These are phyloP conservation scores for Fulica atra DNA, from an alignment of 2,113 vertebrate species.

Conservation along the genomic window DNA sequence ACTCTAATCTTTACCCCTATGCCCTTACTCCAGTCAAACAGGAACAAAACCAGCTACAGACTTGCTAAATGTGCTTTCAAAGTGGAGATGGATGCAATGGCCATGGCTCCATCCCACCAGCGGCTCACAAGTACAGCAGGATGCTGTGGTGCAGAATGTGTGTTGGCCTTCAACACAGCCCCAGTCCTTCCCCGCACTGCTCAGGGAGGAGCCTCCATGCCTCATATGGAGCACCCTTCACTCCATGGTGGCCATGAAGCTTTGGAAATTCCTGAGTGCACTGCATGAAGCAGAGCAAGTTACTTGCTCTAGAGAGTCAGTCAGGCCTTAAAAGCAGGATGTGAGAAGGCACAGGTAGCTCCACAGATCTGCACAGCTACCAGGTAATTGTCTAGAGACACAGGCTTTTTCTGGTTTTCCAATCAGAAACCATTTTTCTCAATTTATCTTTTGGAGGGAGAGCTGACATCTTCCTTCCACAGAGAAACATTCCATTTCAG, in stretches of 20 bases:
- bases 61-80: neutral
- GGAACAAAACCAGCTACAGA: neutral
- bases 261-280: neutral
- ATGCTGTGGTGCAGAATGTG: neutral
- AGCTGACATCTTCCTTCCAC: slow-evolving; percentile 19
- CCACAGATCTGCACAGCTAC: neutral
- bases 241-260: neutral
- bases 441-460: neutral
- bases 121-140: neutral
- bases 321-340: neutral
- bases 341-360: neutral
- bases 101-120: neutral
- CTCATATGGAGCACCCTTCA: rapidly evolving
- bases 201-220: neutral
- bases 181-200: neutral
- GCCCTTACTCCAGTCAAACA: neutral
- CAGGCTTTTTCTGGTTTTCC: neutral
- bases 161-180: neutral
- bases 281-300: neutral
- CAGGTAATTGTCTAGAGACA: neutral
- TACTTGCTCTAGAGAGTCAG: neutral
- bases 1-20: neutral
- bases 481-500: slow-evolving; percentile 29
- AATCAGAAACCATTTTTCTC: neutral
- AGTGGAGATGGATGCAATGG: neutral